Evolutionary conservation across 2,113 vertebrate genomes (phyloP).

Genomic region (Corydoras maculifer): DNA sequence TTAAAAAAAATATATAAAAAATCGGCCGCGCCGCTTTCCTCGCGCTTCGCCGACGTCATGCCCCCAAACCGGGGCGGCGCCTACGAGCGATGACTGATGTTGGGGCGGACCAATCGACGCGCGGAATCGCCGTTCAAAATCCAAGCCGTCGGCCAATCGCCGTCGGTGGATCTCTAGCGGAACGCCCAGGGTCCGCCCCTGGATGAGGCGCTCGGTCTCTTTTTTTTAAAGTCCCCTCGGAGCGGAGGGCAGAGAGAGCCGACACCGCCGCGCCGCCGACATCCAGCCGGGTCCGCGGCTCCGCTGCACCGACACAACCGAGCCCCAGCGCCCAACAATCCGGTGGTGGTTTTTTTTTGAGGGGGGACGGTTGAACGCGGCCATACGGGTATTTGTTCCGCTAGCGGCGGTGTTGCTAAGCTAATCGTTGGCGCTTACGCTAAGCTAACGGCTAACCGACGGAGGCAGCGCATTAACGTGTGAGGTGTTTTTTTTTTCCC

Average conservation of each 20-base stretch:
- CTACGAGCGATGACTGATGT: conserved; percentile 21
- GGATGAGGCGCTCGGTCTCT: not conserved
- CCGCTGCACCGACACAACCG: too few species aligned
- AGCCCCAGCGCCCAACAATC: conserved; percentile 1
- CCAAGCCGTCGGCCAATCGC: not conserved
- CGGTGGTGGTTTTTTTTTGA: conserved; percentile 8
- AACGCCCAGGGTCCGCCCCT: not conserved
- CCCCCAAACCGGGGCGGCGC: conserved; percentile 28
- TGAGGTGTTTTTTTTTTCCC: not conserved
- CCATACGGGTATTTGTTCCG: conserved; percentile 40
- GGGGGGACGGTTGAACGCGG: not conserved
- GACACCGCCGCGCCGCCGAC: too few species aligned
- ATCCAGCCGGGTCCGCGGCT: too few species aligned
- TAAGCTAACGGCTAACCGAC: conserved; percentile 37
- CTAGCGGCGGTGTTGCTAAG: conserved; percentile 35
- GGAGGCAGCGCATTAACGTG: conserved; percentile 24
- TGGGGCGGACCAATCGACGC: conserved; percentile 44
- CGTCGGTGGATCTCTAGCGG: not conserved
- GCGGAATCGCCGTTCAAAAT: not conserved
- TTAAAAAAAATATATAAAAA: too few species aligned
- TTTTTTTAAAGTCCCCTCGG: too few species aligned
- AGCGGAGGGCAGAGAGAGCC: too few species aligned
- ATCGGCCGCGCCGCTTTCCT: too few species aligned
- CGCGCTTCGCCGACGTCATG: conserved; percentile 16
- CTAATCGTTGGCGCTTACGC: conserved; percentile 16